These are phyloP conservation scores for Leptinotarsa undecemlineata DNA, from an alignment of 1,140 invertebrate genomes.

Conservation along the genomic window DNA sequence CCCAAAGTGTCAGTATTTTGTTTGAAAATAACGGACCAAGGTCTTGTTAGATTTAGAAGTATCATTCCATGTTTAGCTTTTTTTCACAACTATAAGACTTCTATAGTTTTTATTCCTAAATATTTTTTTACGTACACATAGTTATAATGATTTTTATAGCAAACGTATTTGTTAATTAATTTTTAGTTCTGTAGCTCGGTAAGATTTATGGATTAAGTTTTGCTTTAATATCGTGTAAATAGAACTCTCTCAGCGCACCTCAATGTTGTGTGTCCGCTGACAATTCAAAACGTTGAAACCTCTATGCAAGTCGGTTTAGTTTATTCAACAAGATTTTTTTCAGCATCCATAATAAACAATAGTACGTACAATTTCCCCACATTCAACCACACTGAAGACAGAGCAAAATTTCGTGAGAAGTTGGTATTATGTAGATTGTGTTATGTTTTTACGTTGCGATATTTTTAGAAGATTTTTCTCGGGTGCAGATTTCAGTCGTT, in stretches of 20 bases:
- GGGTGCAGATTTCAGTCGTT: slow-evolving; percentile 25
- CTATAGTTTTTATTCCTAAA: slow-evolving; percentile 52
- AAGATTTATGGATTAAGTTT: slow-evolving; percentile 50
- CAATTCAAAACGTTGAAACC: slow-evolving; percentile 35
- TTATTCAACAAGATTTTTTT: slow-evolving; percentile 40
- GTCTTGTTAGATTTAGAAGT: slow-evolving; percentile 46
- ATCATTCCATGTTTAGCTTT: slow-evolving; percentile 51
- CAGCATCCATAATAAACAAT: slow-evolving; percentile 53
- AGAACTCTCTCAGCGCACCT: slow-evolving; percentile 50
- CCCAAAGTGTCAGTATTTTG: slow-evolving; percentile 49
- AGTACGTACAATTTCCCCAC: slow-evolving; percentile 51
- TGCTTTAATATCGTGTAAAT: slow-evolving; percentile 53
- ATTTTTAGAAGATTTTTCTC: slow-evolving; percentile 31
- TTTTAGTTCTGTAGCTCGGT: slow-evolving; percentile 49
- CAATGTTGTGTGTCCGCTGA: slow-evolving; percentile 51
- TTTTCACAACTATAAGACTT: slow-evolving; percentile 52
- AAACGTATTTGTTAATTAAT: slow-evolving; percentile 56
- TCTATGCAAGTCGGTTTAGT: slow-evolving; percentile 36
- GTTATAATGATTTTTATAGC: slow-evolving; percentile 52
- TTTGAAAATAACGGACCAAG: slow-evolving; percentile 47
- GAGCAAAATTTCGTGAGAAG: slow-evolving; percentile 21
- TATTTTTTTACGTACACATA: slow-evolving; percentile 55
- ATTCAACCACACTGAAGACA: slow-evolving; percentile 53
- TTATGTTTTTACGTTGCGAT: slow-evolving; percentile 39
- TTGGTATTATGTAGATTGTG: slow-evolving; percentile 32